Evolutionary conservation across 2,113 vertebrate species (phyloP).

Genomic region (Hippocampus abdominalis): DNA sequence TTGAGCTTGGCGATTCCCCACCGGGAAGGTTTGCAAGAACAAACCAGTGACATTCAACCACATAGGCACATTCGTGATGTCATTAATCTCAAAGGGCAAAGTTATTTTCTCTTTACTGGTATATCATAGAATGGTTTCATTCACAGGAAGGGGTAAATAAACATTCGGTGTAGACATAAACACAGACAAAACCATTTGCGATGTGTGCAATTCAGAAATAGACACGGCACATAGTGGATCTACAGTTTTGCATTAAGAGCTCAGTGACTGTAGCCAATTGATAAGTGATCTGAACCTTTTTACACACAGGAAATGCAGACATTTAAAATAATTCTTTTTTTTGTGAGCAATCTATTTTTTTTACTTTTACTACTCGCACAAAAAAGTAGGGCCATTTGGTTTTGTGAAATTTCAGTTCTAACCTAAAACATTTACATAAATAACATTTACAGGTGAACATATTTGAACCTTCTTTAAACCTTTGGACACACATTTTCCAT

Average conservation of each 20-base stretch:
- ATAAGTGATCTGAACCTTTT: conserved; percentile 1
- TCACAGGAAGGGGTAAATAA: conserved; percentile 24
- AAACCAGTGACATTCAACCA: conserved; percentile 12
- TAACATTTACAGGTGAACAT: too few relatives aligned
- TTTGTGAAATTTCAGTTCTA: too few relatives aligned
- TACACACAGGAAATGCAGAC: not conserved
- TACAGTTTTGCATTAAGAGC: conserved; percentile 8
- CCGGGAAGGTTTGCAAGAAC: conserved; percentile 2
- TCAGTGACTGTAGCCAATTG: conserved; percentile 5
- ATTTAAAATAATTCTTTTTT: conserved; percentile 8
- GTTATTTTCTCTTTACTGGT: not conserved
- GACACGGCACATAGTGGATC: conserved; percentile 6
- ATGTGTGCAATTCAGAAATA: conserved; percentile 25
- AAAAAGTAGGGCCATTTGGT: too few relatives aligned
- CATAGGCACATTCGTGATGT: conserved; percentile 13
- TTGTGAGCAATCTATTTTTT: too few relatives aligned
- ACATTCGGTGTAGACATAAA: conserved; percentile 35
- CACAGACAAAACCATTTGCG: conserved; percentile 21
- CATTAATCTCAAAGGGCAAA: conserved; percentile 5
- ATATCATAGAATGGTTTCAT: conserved; percentile 22
- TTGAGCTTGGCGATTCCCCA: not conserved
- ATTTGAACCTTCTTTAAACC: too few relatives aligned
- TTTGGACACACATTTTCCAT: too few relatives aligned
- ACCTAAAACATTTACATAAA: too few relatives aligned
- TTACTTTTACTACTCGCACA: too few relatives aligned